phyloP scores from a whole-genome alignment of 2,797 vertebrate genomes.

The Salarias fasciatus region DNA sequence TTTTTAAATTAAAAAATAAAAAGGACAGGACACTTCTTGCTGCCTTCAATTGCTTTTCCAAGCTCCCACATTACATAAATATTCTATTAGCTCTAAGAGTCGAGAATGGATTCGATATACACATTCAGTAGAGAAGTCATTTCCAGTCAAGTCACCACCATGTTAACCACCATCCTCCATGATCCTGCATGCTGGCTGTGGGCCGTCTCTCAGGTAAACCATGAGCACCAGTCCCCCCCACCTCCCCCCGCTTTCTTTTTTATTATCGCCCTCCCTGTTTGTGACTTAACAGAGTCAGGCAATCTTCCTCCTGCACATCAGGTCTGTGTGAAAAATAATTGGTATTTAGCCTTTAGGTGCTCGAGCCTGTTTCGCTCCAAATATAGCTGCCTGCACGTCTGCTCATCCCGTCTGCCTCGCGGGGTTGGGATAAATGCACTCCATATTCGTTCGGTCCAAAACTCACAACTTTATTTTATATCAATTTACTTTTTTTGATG shows the following conservation, averaged over 20 bases:
- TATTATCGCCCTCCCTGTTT: slow-evolving; percentile 31
- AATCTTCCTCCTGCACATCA: slow-evolving; percentile 59
- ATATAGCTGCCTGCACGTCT: slow-evolving; percentile 63
- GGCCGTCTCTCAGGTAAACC: slow-evolving; percentile 65
- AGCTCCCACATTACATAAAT: slow-evolving; percentile 73
- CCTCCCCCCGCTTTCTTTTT: slow-evolving; percentile 13
- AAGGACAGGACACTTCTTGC: slow-evolving; percentile 38
- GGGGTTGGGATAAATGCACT: slow-evolving; percentile 60
- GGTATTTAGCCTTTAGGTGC: slow-evolving; percentile 73
- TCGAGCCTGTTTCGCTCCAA: slow-evolving; percentile 61
- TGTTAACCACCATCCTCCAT: slow-evolving; percentile 70
- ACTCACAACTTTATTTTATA: slow-evolving; percentile 44
- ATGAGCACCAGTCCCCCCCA: slow-evolving; percentile 6
- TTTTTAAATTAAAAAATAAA: slow-evolving; percentile 12
- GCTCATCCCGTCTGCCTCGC: slow-evolving; percentile 64
- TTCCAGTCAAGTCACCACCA: slow-evolving; percentile 70
- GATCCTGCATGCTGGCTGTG: slow-evolving; percentile 68
- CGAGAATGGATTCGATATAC: slow-evolving; percentile 67
- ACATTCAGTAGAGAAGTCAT: slow-evolving; percentile 72
- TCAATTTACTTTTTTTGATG: slow-evolving; percentile 45
- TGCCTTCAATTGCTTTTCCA: slow-evolving; percentile 53
- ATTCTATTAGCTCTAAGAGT: slow-evolving; percentile 72
- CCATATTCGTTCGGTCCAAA: slow-evolving; percentile 46
- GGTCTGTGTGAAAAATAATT: slow-evolving; percentile 69
- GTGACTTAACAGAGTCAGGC: slow-evolving; percentile 48